Evolutionary conservation across 1,140 invertebrate species (phyloP), one percentile per base, ranked within the genome.

Genomic region (Tetragnatha versicolor): DNA sequence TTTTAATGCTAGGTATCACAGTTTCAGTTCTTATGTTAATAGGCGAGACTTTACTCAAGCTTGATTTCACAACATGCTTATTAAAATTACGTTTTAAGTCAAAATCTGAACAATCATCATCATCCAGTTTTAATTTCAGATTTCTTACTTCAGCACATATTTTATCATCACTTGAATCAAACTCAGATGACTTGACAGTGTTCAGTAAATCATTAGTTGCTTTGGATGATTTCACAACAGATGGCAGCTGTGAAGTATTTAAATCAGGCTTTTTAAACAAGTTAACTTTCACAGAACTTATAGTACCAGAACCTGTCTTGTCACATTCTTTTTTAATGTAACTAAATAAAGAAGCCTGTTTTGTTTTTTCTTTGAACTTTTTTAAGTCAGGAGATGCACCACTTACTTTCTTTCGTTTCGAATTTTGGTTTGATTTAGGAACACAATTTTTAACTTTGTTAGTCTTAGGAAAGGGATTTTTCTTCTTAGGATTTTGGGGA

Each of bases 301-400:
- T 58, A 61, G 12, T 6, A 25, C 9, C 1, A 25, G 22, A 7
- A 33, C n/a, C 9, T 7, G 12, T 33, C 55, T 53, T 27, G 31
- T 33, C 20, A 31, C 5, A 12, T 14, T 51, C 42, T 66, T 77
- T 77, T 37, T 35, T 45, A 29, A 77, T 17, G 14, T 47, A 77
- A 22, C 55, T 77, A 42, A 77, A 31, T 42, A 77, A 66, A 37
- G 73, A 53, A 17, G 42, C 60, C 66, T 77, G 73, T 10, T 66
- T 77, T 14, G 29, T 17, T 33, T 55, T 77, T 14, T 77, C 29
- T 31, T 77, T 77, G 29, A 51, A 37, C 55, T 77, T 77, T 31
- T 65, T 77, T 39, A 53, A 51, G 12, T 77, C 73, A 10, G 73
- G 73, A 17, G 73, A 77, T 10, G 49, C 17, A 47, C 39, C 55